These are phyloP conservation scores for Nesospiza acunhae DNA, from an alignment of 2,113 vertebrate genomes.

Conservation along the genomic window DNA sequence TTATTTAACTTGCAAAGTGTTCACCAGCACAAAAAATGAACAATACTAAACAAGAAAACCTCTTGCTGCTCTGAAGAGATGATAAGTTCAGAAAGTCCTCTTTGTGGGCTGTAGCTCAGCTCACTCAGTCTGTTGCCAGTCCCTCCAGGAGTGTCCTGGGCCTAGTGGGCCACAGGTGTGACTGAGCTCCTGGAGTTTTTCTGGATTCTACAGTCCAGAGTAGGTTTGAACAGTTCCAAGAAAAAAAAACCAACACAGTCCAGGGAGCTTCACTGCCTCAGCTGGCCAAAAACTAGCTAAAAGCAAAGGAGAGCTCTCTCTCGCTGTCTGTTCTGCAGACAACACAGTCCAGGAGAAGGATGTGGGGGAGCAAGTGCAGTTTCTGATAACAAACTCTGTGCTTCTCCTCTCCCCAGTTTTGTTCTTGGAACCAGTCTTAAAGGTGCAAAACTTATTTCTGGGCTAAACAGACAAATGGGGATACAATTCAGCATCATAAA, in stretches of 20 bases:
- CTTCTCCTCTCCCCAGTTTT: not conserved
- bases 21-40: not conserved
- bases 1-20: not conserved
- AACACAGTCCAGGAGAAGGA: not conserved
- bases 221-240: not conserved
- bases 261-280: not conserved
- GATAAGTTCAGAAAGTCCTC: not conserved
- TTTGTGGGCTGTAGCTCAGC: not conserved
- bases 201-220: not conserved
- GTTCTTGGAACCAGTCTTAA: not conserved
- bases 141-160: rapidly evolving
- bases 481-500: not conserved
- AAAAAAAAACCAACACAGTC: not conserved
- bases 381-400: not conserved
- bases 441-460: not conserved
- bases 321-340: not conserved
- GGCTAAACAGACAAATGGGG: not conserved
- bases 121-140: not conserved
- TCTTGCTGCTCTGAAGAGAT: not conserved
- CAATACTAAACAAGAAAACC: not conserved
- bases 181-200: not conserved
- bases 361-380: not conserved
- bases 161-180: not conserved
- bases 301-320: not conserved
- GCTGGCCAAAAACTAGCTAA: not conserved